Base-by-base conservation (phyloP, 2,797 vertebrate genomes). In the Acrocephalus scirpaceus region DNA sequence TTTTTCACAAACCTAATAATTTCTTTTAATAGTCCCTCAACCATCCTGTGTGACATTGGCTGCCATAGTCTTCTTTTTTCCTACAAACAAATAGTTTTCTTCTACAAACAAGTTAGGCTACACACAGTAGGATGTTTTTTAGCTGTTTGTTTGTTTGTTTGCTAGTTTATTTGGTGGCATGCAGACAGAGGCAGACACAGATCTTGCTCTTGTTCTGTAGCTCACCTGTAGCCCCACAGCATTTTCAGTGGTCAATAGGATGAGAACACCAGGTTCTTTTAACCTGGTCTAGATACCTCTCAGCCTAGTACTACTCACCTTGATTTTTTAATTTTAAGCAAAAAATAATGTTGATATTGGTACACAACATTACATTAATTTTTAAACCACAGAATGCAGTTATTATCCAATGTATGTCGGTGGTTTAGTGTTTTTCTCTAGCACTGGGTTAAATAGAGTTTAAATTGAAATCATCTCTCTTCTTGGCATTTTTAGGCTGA, bases 401-500 rank as follows among this genome's bases (percentile, higher is more conserved):
- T 92, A 78, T 84, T 88, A 69, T 32, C 50, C 34, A 69, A 2
- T 32, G 13, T 78, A 36, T 70, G 22, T 36, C 7, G 5, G 27
- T 79, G 51, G 27, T 64, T 81, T 76, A 47, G 17, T 81, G 10
- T 5, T 88, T 94, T 84, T 67, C 50, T 81, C 42, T 65, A 84
- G 40, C 45, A 36, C 25, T 87, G 40, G 12, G 25, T 42, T 88
- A 90, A 86, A 62, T 14, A 22, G 76, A 79, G 34, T 81, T 90
- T 81, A 86, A 93, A 83, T 66, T 61, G 44, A 92, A 94, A 75
- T 81, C 5, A 9, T 92, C 30, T 84, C 45, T 90, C 42, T 90
- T 86, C 66, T 72, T 89, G 70, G 95, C 40, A 27, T 75, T 82
- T 92, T 95, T 69, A 78, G 54, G 61, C 65, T 57, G 73, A 90